Conservation (phyloP, 2,888 invertebrate species). For the Nemotelus pantherinus region DNA sequence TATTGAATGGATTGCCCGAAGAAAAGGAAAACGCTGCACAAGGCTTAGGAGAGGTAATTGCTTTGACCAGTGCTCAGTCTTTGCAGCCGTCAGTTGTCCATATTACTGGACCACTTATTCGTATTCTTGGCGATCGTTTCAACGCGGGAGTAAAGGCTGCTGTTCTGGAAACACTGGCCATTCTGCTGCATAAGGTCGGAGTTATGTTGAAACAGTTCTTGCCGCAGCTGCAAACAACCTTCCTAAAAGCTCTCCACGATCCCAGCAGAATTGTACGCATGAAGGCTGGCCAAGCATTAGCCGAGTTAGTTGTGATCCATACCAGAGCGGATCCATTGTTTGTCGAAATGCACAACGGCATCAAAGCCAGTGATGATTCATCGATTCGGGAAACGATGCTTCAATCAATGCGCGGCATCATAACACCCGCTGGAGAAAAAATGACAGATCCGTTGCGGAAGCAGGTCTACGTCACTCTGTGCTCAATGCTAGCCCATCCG, state of each 20-base stretch:
- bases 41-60: constrained; percentile 77
- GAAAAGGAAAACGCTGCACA: constrained; percentile 95
- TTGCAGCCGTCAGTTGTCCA: constrained; percentile 95
- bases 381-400: constrained; percentile 90
- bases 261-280: constrained; percentile 86
- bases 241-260: constrained; percentile 94
- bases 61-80: constrained; percentile 81
- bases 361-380: constrained; percentile 86
- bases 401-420: constrained; percentile 87
- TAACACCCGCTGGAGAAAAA: constrained; percentile 87
- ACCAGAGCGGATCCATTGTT: constrained; percentile 95
- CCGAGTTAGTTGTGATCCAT: constrained; percentile 90
- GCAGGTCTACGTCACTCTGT: constrained; percentile 75
- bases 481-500: constrained; percentile 73
- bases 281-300: constrained; percentile 87
- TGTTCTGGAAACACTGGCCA: constrained; percentile 91
- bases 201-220: constrained; percentile 96
- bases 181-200: constrained; percentile 93
- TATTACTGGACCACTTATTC: constrained; percentile 96
- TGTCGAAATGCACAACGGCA: constrained; percentile 87
- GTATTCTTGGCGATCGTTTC: constrained; percentile 95
- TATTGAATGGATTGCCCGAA: constrained; percentile 93
- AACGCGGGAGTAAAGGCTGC: constrained; percentile 94
- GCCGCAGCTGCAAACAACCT: constrained; percentile 98
- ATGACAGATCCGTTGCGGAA: constrained; percentile 84